These are phyloP conservation scores for Calliphora vicina DNA, from an alignment of 1,140 invertebrate species.

Conservation along the genomic window DNA sequence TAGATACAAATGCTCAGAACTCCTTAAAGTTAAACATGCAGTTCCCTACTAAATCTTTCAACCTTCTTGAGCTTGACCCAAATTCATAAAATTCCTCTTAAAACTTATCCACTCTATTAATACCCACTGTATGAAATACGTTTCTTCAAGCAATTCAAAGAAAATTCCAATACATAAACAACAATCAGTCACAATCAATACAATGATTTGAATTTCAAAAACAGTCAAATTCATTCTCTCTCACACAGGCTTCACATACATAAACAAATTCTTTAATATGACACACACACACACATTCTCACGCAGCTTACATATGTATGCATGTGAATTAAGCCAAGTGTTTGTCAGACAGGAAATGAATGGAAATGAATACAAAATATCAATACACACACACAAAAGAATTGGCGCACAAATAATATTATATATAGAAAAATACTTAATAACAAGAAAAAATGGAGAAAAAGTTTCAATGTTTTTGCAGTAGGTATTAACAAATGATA, in stretches of 20 bases:
- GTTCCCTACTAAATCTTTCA: too few species aligned
- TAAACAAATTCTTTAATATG: background rate
- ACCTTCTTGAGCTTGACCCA: too few species aligned
- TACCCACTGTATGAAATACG: too few species aligned
- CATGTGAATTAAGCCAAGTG: conserved; percentile 12
- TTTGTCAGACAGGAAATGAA: background rate
- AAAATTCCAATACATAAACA: background rate
- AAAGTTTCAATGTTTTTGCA: too few species aligned
- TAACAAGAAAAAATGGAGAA: background rate
- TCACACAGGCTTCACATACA: background rate
- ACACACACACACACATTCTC: background rate
- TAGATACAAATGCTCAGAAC: too few species aligned
- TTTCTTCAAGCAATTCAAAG: too few species aligned
- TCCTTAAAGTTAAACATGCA: too few species aligned
- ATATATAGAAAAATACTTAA: background rate
- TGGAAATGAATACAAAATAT: background rate
- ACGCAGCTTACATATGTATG: background rate
- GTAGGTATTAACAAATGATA: conserved; percentile 29
- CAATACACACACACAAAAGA: background rate
- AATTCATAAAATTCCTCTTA: too few species aligned
- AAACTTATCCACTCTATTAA: too few species aligned
- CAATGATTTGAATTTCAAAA: background rate
- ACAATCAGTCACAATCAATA: background rate
- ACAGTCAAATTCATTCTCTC: background rate
- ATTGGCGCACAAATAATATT: too few species aligned